Evolutionary conservation across 2,888 invertebrate species (phyloP).

Genomic region (Cistogaster globosa): DNA sequence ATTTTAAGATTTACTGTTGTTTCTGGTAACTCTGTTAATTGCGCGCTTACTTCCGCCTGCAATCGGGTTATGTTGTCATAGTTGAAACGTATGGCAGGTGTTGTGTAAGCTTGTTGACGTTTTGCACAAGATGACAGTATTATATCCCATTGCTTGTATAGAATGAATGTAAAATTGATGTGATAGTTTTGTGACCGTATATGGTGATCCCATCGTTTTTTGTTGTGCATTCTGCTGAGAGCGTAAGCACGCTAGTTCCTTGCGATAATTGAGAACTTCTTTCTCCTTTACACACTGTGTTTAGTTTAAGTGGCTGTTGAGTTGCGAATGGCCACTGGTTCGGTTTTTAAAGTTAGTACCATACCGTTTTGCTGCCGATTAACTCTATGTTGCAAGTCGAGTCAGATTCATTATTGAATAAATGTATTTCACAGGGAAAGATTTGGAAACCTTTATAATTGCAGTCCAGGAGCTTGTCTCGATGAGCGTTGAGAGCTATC

Average conservation of each 20-base stretch:
- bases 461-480: too few relatives aligned
- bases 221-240: neutral
- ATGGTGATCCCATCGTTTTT: neutral
- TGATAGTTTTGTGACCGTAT: neutral
- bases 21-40: too few relatives aligned
- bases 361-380: neutral
- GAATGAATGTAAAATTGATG: neutral
- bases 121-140: neutral
- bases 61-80: too few relatives aligned
- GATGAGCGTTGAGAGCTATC: too few relatives aligned
- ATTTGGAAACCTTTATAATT: too few relatives aligned
- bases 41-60: too few relatives aligned
- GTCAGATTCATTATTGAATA: slow-evolving; percentile 4
- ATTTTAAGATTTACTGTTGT: too few relatives aligned
- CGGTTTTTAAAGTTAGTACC: neutral
- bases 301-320: too few relatives aligned
- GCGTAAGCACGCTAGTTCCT: too few relatives aligned
- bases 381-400: slow-evolving; percentile 2
- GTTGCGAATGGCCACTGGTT: neutral
- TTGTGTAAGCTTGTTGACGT: neutral
- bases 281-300: too few relatives aligned
- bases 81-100: neutral
- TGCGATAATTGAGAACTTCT: too few relatives aligned
- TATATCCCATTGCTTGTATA: slow-evolving; percentile 1
- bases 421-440: neutral